A percentile compares a stretch with the other conserved stretches of the same genome.
Conservation (phyloP, 1,140 invertebrate species). For the Tetranychus cinnabarinus region DNA sequence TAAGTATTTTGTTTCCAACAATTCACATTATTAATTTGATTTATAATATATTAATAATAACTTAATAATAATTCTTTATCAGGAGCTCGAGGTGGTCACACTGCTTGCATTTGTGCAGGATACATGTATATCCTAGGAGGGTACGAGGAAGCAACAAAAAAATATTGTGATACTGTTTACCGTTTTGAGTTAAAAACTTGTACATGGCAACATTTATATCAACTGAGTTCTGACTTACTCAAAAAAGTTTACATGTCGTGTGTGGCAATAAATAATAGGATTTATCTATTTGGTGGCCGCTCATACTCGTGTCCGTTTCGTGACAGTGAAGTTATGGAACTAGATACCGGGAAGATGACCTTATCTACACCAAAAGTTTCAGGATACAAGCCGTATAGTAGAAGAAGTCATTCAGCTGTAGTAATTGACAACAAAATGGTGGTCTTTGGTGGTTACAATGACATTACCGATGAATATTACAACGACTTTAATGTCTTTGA, state of each 20-base stretch:
- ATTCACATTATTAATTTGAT: no score
- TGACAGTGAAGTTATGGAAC: slow-evolving; percentile 44
- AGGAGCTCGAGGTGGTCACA: slow-evolving; percentile 61
- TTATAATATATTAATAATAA: no score
- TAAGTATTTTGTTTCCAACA: no score
- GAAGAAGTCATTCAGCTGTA: slow-evolving; percentile 67
- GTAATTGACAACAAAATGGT: slow-evolving; percentile 46
- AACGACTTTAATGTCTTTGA: slow-evolving; percentile 52
- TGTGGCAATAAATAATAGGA: slow-evolving; percentile 38
- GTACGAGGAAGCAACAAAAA: slow-evolving; percentile 47
- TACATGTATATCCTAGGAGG: slow-evolving; percentile 79
- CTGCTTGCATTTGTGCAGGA: slow-evolving; percentile 51
- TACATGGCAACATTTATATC: slow-evolving; percentile 38
- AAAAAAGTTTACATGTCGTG: slow-evolving; percentile 69
- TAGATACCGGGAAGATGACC: slow-evolving; percentile 38
- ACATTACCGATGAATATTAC: slow-evolving; percentile 41
- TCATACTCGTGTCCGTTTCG: slow-evolving; percentile 47
- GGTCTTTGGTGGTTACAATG: slow-evolving; percentile 69
- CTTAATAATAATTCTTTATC: no score
- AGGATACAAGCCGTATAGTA: slow-evolving; percentile 36
- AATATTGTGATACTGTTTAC: slow-evolving; percentile 54
- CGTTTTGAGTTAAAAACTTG: slow-evolving; percentile 43
- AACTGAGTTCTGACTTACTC: slow-evolving; percentile 33
- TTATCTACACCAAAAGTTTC: slow-evolving; percentile 37
- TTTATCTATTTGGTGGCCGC: slow-evolving; percentile 68